phyloP scores from a whole-genome alignment of 2,797 vertebrate genomes.

The Typhlichthys eigenmanni region DNA sequence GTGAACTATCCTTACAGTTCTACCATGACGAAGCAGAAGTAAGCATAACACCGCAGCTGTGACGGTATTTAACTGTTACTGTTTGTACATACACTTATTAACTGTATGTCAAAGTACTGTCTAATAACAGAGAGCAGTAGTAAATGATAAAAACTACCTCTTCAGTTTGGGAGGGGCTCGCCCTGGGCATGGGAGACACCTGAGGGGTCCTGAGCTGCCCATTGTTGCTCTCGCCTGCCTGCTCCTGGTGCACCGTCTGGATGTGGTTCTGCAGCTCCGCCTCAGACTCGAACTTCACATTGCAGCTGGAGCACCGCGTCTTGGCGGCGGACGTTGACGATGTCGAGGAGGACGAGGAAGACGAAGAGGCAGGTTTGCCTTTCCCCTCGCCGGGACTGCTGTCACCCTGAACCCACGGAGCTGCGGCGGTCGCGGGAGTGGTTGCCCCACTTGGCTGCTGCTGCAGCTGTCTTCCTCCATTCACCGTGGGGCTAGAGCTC shows the following conservation, averaged over 20 bases:
- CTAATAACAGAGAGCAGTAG: not conserved
- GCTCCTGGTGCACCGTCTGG: slow-evolving; percentile 92
- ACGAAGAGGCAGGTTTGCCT: slow-evolving; percentile 84
- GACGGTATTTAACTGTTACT: too few species aligned
- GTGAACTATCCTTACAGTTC: not conserved
- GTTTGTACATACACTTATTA: too few species aligned
- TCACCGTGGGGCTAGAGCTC: slow-evolving; percentile 86
- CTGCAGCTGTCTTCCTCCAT: slow-evolving; percentile 75
- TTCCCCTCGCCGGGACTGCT: slow-evolving; percentile 84
- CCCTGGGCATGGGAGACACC: slow-evolving; percentile 95
- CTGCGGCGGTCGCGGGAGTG: slow-evolving; percentile 67
- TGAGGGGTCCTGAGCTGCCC: slow-evolving; percentile 92
- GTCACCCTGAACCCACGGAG: slow-evolving; percentile 85
- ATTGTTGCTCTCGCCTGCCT: slow-evolving; percentile 85
- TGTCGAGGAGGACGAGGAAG: slow-evolving; percentile 80
- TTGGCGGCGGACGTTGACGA: slow-evolving; percentile 82
- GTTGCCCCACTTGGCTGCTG: slow-evolving; percentile 58
- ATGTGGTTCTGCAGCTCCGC: slow-evolving; percentile 94
- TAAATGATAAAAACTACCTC: slow-evolving; percentile 80
- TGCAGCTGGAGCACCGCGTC: slow-evolving; percentile 96
- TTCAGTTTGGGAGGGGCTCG: slow-evolving; percentile 95
- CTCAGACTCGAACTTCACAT: slow-evolving; percentile 98
- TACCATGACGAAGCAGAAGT: too few species aligned
- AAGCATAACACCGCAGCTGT: too few species aligned
- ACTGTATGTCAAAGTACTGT: too few species aligned